Evolutionary conservation across 2,888 invertebrate species (phyloP), one percentile per base, ranked within the genome.

Genomic region (Amiota minor): DNA sequence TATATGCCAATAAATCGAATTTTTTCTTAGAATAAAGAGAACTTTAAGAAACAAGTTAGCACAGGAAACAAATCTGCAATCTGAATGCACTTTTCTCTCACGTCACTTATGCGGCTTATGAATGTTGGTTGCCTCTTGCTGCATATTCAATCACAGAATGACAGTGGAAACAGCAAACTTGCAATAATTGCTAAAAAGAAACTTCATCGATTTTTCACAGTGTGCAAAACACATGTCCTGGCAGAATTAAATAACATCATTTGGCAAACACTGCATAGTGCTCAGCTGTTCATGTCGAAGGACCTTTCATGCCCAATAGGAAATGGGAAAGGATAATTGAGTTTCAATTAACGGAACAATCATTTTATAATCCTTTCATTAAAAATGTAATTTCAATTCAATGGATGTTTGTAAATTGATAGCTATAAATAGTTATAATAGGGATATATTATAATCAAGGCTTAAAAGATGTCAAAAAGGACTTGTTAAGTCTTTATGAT

Each of bases 161-260:
- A 64, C 55, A 65, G 64, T 71, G 35, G 50, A 46, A 71, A 71
- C 35, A 20, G 55, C 46, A 70, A 70, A 56, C 56, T n/a, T 71
- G 35, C 50, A 56, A 59, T 20, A 77, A 65, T 16, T 46, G 70
- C 70, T 68, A 70, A 67, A 18, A 71, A 73, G 78, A 77, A 78
- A 70, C 77, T 75, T 79, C 77, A 86, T 86, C 82, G 86, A 86
- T 86, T 86, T 87, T 86, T 73, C 72, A 65, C 64, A 18, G 35
- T 72, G 72, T 18, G 20, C n/a, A 49, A 50, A 82, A 82, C 81
- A 82, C 76, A 82, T 82, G 82, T 82, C 80, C 77, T 74, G 65
- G 59, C 59, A 20, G 11, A 20, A 16, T 16, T 20, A 11, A 59
- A 12, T 18, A 1, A 20, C 20, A 20, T 1, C 23, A 59, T 59